These are phyloP conservation scores for Sebastes reedi DNA, from an alignment of 2,797 vertebrate genomes.

Conservation along the genomic window DNA sequence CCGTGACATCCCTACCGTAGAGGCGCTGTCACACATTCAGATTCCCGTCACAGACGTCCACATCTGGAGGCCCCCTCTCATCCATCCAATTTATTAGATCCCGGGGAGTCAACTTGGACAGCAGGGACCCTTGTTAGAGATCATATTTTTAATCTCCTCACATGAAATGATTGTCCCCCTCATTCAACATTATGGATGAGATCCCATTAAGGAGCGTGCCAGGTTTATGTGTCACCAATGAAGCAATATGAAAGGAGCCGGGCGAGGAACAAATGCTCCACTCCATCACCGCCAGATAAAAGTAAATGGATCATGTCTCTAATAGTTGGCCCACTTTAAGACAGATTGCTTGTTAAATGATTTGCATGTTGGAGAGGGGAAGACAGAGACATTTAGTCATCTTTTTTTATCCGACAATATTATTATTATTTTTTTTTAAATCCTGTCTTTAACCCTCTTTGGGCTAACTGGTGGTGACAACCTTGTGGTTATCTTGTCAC, in stretches of 20 bases:
- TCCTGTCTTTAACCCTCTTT: neutral
- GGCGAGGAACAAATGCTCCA: constrained; percentile 64
- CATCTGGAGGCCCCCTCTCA: constrained; percentile 16
- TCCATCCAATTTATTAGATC: constrained; percentile 28
- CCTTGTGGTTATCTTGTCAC: constrained; percentile 58
- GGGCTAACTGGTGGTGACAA: constrained; percentile 40
- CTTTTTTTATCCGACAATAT: constrained; percentile 37
- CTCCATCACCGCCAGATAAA: constrained; percentile 76
- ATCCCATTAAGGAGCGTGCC: constrained; percentile 64
- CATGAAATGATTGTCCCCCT: constrained; percentile 60
- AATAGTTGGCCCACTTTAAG: constrained; percentile 60
- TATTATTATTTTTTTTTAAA: neutral
- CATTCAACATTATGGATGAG: constrained; percentile 72
- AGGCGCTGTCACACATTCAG: neutral
- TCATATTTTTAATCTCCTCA: constrained; percentile 65
- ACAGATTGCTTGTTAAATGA: constrained; percentile 68
- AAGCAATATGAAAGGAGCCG: constrained; percentile 70
- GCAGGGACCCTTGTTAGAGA: constrained; percentile 52
- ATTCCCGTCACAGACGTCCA: neutral
- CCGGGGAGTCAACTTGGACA: constrained; percentile 20
- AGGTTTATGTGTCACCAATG: constrained; percentile 75
- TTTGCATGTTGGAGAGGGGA: constrained; percentile 55
- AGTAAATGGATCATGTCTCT: constrained; percentile 76
- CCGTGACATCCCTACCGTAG: neutral
- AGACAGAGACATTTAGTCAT: constrained; percentile 17